A percentile compares a stretch with the other conserved stretches of the same genome.
Evolutionary conservation across 2,888 invertebrate genomes (phyloP).

Genomic region (Nephrotoma guestfalica): DNA sequence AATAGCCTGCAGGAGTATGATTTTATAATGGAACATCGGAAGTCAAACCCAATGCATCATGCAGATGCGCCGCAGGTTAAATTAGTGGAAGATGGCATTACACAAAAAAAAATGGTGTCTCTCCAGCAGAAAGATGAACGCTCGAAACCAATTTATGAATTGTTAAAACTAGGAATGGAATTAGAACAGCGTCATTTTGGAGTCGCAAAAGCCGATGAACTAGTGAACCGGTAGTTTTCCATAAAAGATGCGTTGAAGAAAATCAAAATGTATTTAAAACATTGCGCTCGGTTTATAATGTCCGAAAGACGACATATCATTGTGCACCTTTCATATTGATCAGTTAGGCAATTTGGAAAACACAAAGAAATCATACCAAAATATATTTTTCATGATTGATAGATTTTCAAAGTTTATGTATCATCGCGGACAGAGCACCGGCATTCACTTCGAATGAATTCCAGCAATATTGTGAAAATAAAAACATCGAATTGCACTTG

Average conservation of each 20-base stretch:
- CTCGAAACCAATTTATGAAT: too few relatives aligned
- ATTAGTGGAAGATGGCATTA: too few relatives aligned
- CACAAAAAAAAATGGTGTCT: too few relatives aligned
- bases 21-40: too few relatives aligned
- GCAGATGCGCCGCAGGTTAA: too few relatives aligned
- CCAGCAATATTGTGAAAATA: not conserved
- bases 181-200: constrained; percentile 23
- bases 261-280: constrained; percentile 19
- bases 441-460: not conserved
- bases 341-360: constrained; percentile 21
- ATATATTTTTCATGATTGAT: constrained; percentile 22
- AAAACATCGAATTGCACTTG: not conserved
- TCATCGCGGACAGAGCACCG: constrained; percentile 7
- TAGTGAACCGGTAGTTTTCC: constrained; percentile 16
- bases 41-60: too few relatives aligned
- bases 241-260: constrained; percentile 12
- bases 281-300: constrained; percentile 15
- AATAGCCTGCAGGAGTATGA: too few relatives aligned
- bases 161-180: constrained; percentile 9
- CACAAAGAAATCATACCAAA: constrained; percentile 21
- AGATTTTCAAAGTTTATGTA: constrained; percentile 23
- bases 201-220: constrained; percentile 16
- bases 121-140: not conserved
- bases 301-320: constrained; percentile 19
- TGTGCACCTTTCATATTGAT: constrained; percentile 21